Evolutionary conservation across 2,113 vertebrate species (phyloP), one percentile per base, ranked within the genome.

Genomic region (Tragelaphus buxtoni): DNA sequence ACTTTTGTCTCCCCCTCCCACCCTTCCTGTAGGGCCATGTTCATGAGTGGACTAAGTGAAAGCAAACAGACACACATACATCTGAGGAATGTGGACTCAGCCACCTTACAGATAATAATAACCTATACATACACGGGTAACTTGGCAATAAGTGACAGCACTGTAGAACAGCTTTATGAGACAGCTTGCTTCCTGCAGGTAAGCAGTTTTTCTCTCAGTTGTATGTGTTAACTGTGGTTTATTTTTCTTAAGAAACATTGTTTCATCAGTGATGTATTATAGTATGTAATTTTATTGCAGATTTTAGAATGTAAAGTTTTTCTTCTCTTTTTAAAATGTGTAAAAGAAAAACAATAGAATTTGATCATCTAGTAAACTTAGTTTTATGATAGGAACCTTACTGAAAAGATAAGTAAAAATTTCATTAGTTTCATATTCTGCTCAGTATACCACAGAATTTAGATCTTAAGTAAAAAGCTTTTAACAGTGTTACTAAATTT

Each of bases 101-200:
- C 99, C 97, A 99, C 99, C 5, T 98, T 99, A 97, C 99, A 99
- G 98, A 99, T 99, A 91, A 99, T 99, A 98, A 99, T 99, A 98
- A 98, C 99, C 9, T 99, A 99, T 0, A 99, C 99, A 3, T 99
- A 99, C 98, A 99, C 99, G n/a, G 99, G 99, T 89, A 99, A 99
- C 98, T 98, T 99, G 99, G 99, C 99, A 97, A 99, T 99, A 98
- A 99, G 97, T 0, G 99, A 99, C 98, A 98, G 99, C 99, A 99
- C 99, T 0, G 99, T 99, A 26, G 99, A 99, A 97, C 99, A 99
- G 97, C 99, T 99, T 53, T 99, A 99, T 81, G 99, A 99, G 98
- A 99, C 99, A 0, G 99, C 99, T 92, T 99, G 99, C 99, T 99
- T 99, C 98, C 98, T 99, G 53, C 99, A 99, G 99, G 99, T 99